phyloP scores from a whole-genome alignment of 2,888 invertebrate species.

The Nebria brevicollis region DNA sequence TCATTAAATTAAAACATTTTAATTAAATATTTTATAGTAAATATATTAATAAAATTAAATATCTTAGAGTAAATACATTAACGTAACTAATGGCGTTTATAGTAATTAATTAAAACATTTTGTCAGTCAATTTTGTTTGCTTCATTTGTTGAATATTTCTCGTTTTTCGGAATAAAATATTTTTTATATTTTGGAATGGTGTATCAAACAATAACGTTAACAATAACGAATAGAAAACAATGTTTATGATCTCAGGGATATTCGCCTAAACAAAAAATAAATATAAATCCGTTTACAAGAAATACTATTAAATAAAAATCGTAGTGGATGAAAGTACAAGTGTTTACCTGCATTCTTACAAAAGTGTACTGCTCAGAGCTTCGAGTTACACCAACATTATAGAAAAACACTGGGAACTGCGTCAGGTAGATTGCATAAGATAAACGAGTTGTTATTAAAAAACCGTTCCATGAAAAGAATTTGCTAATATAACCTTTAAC shows the following conservation, averaged over 20 bases:
- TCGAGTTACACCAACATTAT: conserved; percentile 72
- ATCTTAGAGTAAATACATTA: conserved; percentile 15
- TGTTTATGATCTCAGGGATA: conserved; percentile 68
- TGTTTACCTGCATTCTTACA: conserved; percentile 67
- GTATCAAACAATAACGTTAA: conserved; percentile 73
- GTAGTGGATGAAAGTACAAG: background rate
- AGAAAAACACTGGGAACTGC: conserved; percentile 78
- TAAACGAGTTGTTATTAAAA: conserved; percentile 73
- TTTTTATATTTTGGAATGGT: conserved; percentile 76
- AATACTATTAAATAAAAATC: background rate
- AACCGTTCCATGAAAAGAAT: conserved; percentile 70
- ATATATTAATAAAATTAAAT: background rate
- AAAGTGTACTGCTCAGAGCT: conserved; percentile 69
- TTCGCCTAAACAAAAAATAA: conserved; percentile 66
- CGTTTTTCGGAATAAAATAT: conserved; percentile 60
- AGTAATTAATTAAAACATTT: conserved; percentile 9
- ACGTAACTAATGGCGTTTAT: conserved; percentile 16
- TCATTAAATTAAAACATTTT: too few species aligned
- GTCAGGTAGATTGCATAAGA: conserved; percentile 77
- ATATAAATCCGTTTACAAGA: background rate
- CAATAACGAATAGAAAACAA: conserved; percentile 66
- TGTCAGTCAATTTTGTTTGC: conserved; percentile 26
- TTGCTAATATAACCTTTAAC: conserved; percentile 59
- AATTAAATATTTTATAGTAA: background rate
- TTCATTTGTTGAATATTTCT: background rate